phyloP scores from a whole-genome alignment of 2,797 vertebrate species.

The Merluccius polli region DNA sequence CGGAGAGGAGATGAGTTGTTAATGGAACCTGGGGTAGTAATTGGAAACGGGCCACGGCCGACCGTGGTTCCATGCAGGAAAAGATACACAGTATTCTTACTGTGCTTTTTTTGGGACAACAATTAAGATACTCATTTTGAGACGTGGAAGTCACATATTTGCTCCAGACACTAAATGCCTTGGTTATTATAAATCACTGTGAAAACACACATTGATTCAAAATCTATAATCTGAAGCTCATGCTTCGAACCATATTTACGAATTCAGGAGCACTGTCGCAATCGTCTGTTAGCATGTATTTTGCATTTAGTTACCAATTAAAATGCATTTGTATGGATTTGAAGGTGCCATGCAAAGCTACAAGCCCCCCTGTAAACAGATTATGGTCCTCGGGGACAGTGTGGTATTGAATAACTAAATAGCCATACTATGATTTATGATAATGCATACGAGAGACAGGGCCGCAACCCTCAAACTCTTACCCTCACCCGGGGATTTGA shows the following conservation, averaged over 20 bases:
- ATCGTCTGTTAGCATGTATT: constrained; percentile 72
- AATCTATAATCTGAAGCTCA: constrained; percentile 74
- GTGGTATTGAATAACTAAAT: constrained; percentile 78
- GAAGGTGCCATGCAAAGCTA: constrained; percentile 74
- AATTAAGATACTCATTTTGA: constrained; percentile 23
- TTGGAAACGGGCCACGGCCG: background rate
- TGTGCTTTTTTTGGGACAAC: background rate
- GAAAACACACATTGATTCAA: constrained; percentile 69
- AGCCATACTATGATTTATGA: constrained; percentile 79
- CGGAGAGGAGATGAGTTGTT: constrained; percentile 10
- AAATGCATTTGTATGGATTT: constrained; percentile 80
- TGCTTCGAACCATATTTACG: constrained; percentile 72
- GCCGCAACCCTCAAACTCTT: constrained; percentile 54
- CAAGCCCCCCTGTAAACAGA: constrained; percentile 73
- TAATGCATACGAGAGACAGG: constrained; percentile 70
- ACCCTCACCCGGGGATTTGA: constrained; percentile 56
- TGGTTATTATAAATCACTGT: constrained; percentile 74
- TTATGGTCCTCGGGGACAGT: constrained; percentile 72
- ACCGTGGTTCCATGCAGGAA: background rate
- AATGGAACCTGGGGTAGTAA: constrained; percentile 9
- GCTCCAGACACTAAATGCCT: constrained; percentile 48
- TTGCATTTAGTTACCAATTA: constrained; percentile 78
- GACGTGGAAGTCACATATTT: constrained; percentile 58
- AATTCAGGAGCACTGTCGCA: constrained; percentile 68
- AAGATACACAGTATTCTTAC: background rate